phyloP scores from a whole-genome alignment of 2,888 invertebrate species.

The Nezara viridula region DNA sequence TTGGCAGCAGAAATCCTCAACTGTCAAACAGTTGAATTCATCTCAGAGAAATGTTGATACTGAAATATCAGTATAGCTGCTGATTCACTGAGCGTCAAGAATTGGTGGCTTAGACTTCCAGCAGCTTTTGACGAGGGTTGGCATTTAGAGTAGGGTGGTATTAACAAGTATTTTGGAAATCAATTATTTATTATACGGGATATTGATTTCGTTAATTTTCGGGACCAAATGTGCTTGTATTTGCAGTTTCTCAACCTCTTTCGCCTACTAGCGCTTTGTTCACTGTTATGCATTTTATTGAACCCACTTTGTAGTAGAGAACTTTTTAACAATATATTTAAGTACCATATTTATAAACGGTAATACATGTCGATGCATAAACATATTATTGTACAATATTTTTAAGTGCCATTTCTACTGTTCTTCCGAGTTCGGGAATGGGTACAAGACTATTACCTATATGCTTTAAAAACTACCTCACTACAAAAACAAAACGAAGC shows the following conservation, averaged over 20 bases:
- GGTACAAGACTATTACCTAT: no score
- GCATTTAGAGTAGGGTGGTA: not conserved
- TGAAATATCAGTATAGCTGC: not conserved
- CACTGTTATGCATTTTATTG: no score
- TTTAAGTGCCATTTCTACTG: no score
- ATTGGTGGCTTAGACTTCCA: not conserved
- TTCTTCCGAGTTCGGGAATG: no score
- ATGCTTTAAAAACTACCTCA: no score
- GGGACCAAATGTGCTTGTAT: not conserved
- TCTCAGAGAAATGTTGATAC: not conserved
- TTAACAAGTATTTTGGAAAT: not conserved
- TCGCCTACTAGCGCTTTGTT: not conserved
- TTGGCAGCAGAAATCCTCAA: not conserved
- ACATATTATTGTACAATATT: no score
- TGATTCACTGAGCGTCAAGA: not conserved
- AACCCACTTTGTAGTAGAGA: no score
- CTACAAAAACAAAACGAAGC: no score
- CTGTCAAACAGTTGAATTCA: not conserved
- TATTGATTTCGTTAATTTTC: not conserved
- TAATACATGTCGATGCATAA: no score
- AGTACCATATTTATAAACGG: no score
- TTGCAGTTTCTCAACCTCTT: not conserved
- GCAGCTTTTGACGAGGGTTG: not conserved
- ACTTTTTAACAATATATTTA: no score
- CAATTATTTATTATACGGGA: not conserved